Conservation (phyloP, 2,113 vertebrate species). For the Sinocyclocheilus anophthalmus region DNA sequence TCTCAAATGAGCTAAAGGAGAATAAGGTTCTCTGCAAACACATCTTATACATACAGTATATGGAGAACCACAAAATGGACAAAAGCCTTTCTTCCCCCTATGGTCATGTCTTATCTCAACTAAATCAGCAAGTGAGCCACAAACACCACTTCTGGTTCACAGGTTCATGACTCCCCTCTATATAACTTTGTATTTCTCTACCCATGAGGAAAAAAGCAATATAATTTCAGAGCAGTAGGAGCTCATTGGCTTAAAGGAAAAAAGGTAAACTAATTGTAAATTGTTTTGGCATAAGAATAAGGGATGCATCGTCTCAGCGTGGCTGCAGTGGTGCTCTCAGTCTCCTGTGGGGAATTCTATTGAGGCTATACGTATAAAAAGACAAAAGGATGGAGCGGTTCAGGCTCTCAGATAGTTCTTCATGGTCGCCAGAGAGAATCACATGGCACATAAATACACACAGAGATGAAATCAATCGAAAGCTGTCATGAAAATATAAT, state of each 20-base stretch:
- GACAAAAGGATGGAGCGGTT: not conserved
- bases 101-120: not conserved
- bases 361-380: conserved; percentile 14
- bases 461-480: not conserved
- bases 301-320: not conserved
- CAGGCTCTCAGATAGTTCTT: not conserved
- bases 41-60: not conserved
- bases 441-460: not conserved
- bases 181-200: not conserved
- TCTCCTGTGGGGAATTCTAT: conserved; percentile 39
- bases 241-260: conserved; percentile 12
- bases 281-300: conserved; percentile 31
- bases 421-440: not conserved
- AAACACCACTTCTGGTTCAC: not conserved
- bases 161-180: not conserved
- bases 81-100: not conserved
- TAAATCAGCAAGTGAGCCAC: not conserved
- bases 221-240: not conserved
- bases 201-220: conserved; percentile 17
- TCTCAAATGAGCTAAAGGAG: not conserved
- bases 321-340: conserved; percentile 23
- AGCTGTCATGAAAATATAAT: not conserved
- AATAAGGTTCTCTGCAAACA: not conserved
- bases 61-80: not conserved
- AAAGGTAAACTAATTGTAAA: conserved; percentile 37